These are phyloP conservation scores for Babyrousa celebensis DNA, from an alignment of 2,797 vertebrate species.

Conservation along the genomic window DNA sequence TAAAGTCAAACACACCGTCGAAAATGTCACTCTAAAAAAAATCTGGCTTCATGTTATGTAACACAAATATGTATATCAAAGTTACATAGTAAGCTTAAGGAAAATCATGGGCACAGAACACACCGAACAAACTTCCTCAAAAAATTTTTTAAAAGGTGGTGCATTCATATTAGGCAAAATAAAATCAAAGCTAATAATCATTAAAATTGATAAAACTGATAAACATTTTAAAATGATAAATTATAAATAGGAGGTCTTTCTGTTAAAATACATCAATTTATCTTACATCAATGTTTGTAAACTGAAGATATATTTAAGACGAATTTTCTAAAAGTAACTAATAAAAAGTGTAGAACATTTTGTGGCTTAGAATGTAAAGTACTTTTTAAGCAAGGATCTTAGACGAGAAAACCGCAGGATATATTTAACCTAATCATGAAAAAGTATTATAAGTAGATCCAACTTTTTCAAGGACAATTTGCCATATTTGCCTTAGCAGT, in stretches of 20 bases:
- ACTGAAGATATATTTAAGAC: not conserved
- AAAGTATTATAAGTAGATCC: not conserved
- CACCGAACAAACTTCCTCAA: not conserved
- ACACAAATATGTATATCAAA: not conserved
- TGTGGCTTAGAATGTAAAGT: not conserved
- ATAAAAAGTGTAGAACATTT: not conserved
- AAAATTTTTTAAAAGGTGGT: not conserved
- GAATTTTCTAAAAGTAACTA: not conserved
- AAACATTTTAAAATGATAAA: not conserved
- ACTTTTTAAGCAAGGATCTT: not conserved
- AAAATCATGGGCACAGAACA: not conserved
- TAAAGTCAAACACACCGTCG: not conserved
- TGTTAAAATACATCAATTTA: not conserved
- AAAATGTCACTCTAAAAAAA: constrained; percentile 8
- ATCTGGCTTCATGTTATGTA: not conserved
- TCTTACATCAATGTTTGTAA: not conserved
- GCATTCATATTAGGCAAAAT: constrained; percentile 1
- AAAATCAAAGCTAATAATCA: not conserved
- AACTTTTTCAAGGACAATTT: not conserved
- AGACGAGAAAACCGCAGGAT: not conserved
- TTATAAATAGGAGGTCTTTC: not conserved
- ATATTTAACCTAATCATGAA: not conserved
- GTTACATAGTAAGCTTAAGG: not conserved
- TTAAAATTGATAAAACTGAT: not conserved
- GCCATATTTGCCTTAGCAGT: not conserved